Conservation (phyloP, 2,888 invertebrate species). For the Elmis aenea region DNA sequence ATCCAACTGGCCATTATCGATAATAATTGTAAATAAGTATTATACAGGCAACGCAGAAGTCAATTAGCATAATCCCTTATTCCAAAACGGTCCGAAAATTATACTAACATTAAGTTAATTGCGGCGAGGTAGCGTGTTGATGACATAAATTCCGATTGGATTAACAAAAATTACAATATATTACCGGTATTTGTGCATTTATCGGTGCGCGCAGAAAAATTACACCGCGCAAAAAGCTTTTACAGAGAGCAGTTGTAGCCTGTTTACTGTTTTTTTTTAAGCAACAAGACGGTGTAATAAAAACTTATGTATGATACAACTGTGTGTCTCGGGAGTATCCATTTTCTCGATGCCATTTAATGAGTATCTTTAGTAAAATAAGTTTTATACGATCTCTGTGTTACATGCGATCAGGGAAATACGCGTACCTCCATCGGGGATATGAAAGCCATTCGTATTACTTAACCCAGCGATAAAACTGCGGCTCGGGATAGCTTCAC, state of each 20-base stretch:
- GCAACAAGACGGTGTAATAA: too few species aligned
- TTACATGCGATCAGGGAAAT: constrained; percentile 22
- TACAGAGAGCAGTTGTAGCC: too few species aligned
- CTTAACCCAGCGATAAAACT: constrained; percentile 52
- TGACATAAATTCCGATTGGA: constrained; percentile 29
- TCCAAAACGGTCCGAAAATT: constrained; percentile 33
- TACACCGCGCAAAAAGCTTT: too few species aligned
- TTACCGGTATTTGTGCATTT: too few species aligned
- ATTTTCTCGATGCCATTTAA: too few species aligned
- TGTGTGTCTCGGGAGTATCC: too few species aligned
- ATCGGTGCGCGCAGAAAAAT: too few species aligned
- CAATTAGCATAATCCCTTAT: constrained; percentile 37
- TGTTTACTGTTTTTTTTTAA: too few species aligned
- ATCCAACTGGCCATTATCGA: constrained; percentile 23
- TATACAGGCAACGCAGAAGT: constrained; percentile 24
- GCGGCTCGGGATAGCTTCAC: constrained; percentile 45
- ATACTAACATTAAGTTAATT: constrained; percentile 29
- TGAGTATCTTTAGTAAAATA: too few species aligned
- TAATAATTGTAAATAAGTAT: constrained; percentile 37
- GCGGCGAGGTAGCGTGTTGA: constrained; percentile 24
- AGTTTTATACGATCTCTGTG: constrained; percentile 5
- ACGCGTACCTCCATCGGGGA: constrained; percentile 38
- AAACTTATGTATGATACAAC: too few species aligned
- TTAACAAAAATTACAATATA: constrained; percentile 24
- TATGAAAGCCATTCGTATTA: constrained; percentile 51